Conservation (phyloP, 2,888 invertebrate species). For the Lasioglossum figueresi region DNA sequence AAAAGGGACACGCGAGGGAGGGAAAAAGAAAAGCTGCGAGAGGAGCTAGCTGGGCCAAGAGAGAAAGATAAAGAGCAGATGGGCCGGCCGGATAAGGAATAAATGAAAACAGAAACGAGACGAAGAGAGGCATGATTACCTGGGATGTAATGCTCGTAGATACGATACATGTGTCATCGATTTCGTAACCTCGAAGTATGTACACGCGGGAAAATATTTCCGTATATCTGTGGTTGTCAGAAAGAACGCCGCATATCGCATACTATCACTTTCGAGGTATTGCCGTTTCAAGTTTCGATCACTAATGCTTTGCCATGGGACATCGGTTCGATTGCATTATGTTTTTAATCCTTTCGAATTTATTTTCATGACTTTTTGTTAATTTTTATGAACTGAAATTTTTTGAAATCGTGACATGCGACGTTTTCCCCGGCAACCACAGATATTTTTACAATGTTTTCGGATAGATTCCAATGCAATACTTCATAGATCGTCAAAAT, state of each 20-base stretch:
- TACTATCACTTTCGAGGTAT: too few relatives aligned
- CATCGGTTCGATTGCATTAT: too few relatives aligned
- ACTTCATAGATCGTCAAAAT: slow-evolving; percentile 43
- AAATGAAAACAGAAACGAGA: slow-evolving; percentile 56
- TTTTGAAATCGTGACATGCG: too few relatives aligned
- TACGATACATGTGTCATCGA: background rate
- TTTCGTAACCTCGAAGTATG: background rate
- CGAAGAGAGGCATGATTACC: slow-evolving; percentile 53
- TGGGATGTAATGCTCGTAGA: background rate
- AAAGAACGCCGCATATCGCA: too few relatives aligned
- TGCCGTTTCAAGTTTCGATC: too few relatives aligned
- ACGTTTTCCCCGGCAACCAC: too few relatives aligned
- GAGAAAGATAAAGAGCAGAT: background rate
- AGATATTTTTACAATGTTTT: background rate
- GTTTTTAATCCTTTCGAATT: too few relatives aligned
- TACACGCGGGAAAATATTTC: background rate
- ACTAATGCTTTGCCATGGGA: too few relatives aligned
- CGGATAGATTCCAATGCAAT: background rate
- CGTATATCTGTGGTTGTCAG: background rate
- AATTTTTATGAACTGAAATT: too few relatives aligned
- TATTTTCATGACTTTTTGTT: too few relatives aligned
- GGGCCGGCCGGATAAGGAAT: slow-evolving; percentile 13
- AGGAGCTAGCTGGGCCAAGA: background rate
- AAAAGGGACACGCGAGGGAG: background rate
- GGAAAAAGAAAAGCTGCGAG: slow-evolving; percentile 26